Evolutionary conservation across 2,113 vertebrate genomes (phyloP).

Genomic region (Chiloscyllium plagiosum): DNA sequence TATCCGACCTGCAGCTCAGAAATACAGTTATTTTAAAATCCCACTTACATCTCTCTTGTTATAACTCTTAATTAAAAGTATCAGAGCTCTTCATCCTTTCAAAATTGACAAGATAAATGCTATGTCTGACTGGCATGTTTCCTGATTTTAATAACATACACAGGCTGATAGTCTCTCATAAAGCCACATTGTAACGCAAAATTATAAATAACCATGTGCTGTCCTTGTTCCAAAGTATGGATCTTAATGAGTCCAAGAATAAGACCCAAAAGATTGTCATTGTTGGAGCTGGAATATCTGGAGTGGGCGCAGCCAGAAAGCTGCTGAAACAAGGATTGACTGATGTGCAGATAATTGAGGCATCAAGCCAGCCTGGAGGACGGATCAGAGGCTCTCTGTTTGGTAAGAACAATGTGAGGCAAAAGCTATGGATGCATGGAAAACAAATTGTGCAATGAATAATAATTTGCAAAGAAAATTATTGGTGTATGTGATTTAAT

Average conservation of each 20-base stretch:
- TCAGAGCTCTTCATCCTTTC: no score
- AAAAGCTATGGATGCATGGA: not conserved
- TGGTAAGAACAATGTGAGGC: conserved; percentile 37
- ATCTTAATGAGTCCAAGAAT: not conserved
- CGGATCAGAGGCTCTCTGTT: conserved; percentile 41
- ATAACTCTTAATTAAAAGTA: no score
- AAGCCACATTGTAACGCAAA: not conserved
- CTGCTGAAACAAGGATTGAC: conserved; percentile 42
- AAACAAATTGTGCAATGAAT: not conserved
- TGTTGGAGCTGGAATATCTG: conserved; percentile 46
- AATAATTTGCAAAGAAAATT: not conserved
- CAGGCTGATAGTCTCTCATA: not conserved
- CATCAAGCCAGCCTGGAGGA: conserved; percentile 41
- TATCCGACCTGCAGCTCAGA: no score
- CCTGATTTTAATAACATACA: no score
- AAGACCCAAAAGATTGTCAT: conserved; percentile 43
- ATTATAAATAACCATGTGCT: not conserved
- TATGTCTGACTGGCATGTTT: no score
- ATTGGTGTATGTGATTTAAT: not conserved
- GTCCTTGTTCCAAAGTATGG: not conserved
- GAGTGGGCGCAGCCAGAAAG: conserved; percentile 43
- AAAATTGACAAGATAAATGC: no score
- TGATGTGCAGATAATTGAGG: conserved; percentile 46
- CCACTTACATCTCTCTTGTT: no score
- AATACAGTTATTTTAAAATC: no score